A percentile compares a stretch with the other conserved stretches of the same genome.
Evolutionary conservation across 2,888 invertebrate species (phyloP).

Genomic region (Coelinius sp.): DNA sequence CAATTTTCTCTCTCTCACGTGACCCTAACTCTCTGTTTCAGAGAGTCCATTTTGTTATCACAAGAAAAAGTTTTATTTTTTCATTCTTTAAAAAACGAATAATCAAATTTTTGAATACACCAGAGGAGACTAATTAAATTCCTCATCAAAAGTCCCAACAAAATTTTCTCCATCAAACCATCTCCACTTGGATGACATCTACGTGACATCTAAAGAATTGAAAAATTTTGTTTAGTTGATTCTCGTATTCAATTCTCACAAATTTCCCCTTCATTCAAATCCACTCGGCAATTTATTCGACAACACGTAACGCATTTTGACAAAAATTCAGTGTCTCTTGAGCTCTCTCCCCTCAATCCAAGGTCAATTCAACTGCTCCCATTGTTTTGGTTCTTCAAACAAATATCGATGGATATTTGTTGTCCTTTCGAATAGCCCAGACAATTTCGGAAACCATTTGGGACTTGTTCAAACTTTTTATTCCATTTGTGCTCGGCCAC

Average conservation of each 20-base stretch:
- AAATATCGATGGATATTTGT: conserved; percentile 8
- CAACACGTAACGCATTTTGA: neutral
- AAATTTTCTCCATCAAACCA: too few relatives aligned
- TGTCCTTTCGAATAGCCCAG: conserved; percentile 11
- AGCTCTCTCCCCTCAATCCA: neutral
- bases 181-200: too few relatives aligned
- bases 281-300: neutral
- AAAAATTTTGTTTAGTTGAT: too few relatives aligned
- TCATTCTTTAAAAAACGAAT: too few relatives aligned
- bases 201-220: too few relatives aligned
- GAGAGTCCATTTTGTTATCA: neutral
- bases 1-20: conserved; percentile 28
- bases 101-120: too few relatives aligned
- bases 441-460: conserved; percentile 55
- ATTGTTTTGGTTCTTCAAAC: neutral
- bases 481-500: conserved; percentile 39
- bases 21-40: conserved; percentile 10
- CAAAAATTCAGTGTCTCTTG: too few relatives aligned
- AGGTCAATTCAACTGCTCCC: neutral
- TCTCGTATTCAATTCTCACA: neutral
- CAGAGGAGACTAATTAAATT: too few relatives aligned
- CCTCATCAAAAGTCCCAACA: too few relatives aligned
- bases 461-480: conserved; percentile 49
- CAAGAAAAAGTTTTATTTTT: too few relatives aligned
- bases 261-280: conserved; percentile 31